phyloP scores from a whole-genome alignment of 1,140 invertebrate genomes.

The Diorhabda elongata region DNA sequence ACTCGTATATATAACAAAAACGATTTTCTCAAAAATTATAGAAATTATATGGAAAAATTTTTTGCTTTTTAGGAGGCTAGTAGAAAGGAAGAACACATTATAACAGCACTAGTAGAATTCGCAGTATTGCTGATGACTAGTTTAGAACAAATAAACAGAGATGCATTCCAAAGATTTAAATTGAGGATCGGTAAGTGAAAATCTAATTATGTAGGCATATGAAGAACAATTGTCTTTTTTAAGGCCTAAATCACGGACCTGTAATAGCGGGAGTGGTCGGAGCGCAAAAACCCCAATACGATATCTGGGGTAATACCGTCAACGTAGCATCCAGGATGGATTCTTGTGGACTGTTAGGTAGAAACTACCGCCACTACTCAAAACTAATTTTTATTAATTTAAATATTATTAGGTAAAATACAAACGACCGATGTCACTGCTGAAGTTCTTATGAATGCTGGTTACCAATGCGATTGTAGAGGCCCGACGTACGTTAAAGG shows the following conservation, averaged over 20 bases:
- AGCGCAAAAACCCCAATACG: conserved; percentile 95
- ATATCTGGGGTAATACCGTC: conserved; percentile 97
- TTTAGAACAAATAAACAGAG: conserved; percentile 91
- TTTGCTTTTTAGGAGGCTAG: conserved; percentile 58
- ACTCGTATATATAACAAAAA: too few species aligned
- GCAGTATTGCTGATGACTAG: conserved; percentile 87
- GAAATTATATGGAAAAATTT: background rate
- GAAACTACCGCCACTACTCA: background rate
- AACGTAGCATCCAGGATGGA: conserved; percentile 96
- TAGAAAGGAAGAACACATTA: conserved; percentile 79
- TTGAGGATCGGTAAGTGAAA: conserved; percentile 74
- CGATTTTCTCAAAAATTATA: too few species aligned
- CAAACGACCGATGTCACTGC: conserved; percentile 87
- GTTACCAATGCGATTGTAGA: conserved; percentile 80
- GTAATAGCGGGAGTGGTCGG: conserved; percentile 93
- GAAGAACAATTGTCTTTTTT: conserved; percentile 20
- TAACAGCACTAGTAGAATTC: conserved; percentile 89
- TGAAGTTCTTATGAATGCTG: conserved; percentile 75
- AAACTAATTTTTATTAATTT: background rate
- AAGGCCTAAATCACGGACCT: conserved; percentile 90
- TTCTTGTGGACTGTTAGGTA: conserved; percentile 78
- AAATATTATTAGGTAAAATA: conserved; percentile 64
- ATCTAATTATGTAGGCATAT: background rate
- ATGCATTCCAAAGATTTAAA: conserved; percentile 94
- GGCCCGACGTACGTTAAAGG: conserved; percentile 90